Conservation (phyloP, 2,113 vertebrate genomes). For the Tapirus terrestris region DNA sequence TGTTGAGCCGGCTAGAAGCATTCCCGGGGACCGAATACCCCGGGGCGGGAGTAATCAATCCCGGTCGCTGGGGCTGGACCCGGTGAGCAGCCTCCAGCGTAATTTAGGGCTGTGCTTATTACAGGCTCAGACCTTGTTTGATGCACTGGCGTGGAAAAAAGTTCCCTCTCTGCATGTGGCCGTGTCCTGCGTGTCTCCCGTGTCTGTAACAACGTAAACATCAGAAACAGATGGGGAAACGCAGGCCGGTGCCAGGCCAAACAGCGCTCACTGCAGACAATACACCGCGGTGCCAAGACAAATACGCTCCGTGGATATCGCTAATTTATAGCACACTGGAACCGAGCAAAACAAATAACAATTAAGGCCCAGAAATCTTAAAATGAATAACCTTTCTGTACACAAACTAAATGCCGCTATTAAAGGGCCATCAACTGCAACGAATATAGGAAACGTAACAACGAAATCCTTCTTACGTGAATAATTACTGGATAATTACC, state of each 20-base stretch:
- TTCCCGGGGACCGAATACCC: conserved; percentile 34
- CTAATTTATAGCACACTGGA: conserved; percentile 79
- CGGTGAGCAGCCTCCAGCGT: conserved; percentile 47
- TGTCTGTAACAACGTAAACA: conserved; percentile 86
- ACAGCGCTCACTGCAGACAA: conserved; percentile 85
- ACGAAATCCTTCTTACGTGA: conserved; percentile 78
- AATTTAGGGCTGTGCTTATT: conserved; percentile 73
- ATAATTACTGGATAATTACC: conserved; percentile 75
- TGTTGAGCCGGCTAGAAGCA: background rate
- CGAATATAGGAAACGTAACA: conserved; percentile 69
- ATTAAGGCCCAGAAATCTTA: conserved; percentile 82
- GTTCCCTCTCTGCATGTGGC: conserved; percentile 77
- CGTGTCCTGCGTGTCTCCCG: conserved; percentile 73
- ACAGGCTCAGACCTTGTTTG: conserved; percentile 72
- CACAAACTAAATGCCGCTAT: conserved; percentile 75
- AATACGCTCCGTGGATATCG: conserved; percentile 83
- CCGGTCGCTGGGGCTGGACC: background rate
- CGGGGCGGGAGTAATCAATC: background rate
- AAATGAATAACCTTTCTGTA: conserved; percentile 84
- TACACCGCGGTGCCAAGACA: conserved; percentile 84
- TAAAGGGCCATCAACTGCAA: conserved; percentile 77
- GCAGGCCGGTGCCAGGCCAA: conserved; percentile 84
- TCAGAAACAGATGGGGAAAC: conserved; percentile 89
- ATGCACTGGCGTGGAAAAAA: conserved; percentile 75
- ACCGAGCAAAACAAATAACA: conserved; percentile 86